Evolutionary conservation across 1,140 invertebrate genomes (phyloP).

Genomic region (Gonatopus flavifemur): DNA sequence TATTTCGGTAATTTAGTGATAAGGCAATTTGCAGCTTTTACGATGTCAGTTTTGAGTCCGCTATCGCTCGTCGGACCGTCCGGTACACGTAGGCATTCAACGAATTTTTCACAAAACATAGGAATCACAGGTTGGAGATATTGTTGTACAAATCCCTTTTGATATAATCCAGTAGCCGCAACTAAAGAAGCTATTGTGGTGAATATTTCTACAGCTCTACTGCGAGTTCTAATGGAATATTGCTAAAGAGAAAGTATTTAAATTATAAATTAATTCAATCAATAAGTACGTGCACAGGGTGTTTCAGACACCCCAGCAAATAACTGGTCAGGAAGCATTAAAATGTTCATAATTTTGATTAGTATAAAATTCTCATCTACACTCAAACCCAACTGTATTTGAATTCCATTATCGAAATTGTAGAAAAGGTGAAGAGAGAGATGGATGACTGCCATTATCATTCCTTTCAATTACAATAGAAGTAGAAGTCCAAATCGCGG

Average conservation of each 20-base stretch:
- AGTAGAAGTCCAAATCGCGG: no score
- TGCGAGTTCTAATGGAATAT: constrained; percentile 64
- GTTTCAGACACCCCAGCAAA: no score
- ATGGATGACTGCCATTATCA: no score
- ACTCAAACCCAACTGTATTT: no score
- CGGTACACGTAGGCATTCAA: constrained; percentile 64
- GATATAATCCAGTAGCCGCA: constrained; percentile 60
- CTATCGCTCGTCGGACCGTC: constrained; percentile 66
- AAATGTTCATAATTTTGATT: no score
- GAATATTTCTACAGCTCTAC: constrained; percentile 71
- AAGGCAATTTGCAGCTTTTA: constrained; percentile 70
- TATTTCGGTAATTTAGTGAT: constrained; percentile 69
- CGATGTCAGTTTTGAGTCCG: constrained; percentile 72
- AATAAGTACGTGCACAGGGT: no score
- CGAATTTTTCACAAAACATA: constrained; percentile 72
- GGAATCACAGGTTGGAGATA: constrained; percentile 69
- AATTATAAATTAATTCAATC: no score
- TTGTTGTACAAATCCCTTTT: constrained; percentile 63
- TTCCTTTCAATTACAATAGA: no score
- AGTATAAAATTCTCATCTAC: no score
- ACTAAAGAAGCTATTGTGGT: constrained; percentile 64
- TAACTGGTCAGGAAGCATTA: no score
- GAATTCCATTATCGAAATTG: no score
- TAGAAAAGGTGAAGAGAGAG: no score
- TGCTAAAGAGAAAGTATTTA: constrained; percentile 57